Evolutionary conservation across 2,888 invertebrate genomes (phyloP).

Genomic region (Lasioglossum vierecki): DNA sequence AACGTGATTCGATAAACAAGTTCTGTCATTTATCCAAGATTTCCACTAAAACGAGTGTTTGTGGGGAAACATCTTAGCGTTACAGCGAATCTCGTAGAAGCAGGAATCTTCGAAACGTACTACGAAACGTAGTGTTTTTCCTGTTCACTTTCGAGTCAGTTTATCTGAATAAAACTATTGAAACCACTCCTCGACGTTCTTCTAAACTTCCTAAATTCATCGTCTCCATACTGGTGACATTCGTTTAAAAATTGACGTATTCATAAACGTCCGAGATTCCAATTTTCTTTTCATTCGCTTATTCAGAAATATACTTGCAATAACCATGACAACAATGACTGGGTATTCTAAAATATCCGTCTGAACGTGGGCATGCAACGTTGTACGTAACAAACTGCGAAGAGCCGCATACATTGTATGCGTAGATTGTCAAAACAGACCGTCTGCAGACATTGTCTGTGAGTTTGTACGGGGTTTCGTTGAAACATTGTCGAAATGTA

Average conservation of each 20-base stretch:
- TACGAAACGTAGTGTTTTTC: background rate
- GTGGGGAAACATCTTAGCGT: background rate
- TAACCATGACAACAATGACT: background rate
- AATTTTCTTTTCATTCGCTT: background rate
- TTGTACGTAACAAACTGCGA: background rate
- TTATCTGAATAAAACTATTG: background rate
- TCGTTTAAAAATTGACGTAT: background rate
- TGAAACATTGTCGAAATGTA: background rate
- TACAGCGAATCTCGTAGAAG: background rate
- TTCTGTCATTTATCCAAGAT: background rate
- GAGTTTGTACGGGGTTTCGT: background rate
- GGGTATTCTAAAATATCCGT: background rate
- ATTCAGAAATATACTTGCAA: background rate
- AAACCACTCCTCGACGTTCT: background rate
- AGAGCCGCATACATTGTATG: background rate
- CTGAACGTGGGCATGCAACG: background rate
- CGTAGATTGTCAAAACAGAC: background rate
- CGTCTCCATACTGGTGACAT: too few species aligned
- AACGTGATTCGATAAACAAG: background rate
- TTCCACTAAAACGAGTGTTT: background rate
- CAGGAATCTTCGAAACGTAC: background rate
- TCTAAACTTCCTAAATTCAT: background rate
- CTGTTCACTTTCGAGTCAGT: background rate
- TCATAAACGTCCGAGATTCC: background rate
- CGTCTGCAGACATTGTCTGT: background rate